A percentile compares a stretch with the other conserved stretches of the same genome.
These are phyloP conservation scores for Neolamprologus tretocephalus DNA, from an alignment of 2,113 vertebrate species.

Conservation along the genomic window DNA sequence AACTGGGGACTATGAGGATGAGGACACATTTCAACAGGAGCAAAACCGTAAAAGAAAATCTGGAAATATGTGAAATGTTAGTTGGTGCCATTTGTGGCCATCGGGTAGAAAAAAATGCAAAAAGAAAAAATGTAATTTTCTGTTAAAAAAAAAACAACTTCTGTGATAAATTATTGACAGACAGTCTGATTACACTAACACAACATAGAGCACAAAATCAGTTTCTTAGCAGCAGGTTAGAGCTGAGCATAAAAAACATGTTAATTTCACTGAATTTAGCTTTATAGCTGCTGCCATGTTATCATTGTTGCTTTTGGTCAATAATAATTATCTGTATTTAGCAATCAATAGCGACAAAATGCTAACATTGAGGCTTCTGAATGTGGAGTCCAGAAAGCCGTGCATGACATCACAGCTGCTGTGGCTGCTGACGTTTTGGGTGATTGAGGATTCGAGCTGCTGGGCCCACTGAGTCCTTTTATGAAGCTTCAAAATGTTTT, in stretches of 20 bases:
- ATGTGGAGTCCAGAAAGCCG: background rate
- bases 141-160: background rate
- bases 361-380: background rate
- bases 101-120: background rate
- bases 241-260: background rate
- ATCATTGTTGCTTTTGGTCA: background rate
- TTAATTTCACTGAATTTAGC: background rate
- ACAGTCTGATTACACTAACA: background rate
- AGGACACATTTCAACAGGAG: background rate
- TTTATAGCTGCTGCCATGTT: background rate
- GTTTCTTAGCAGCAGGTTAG: background rate
- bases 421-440: background rate
- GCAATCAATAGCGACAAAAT: background rate
- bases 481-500: background rate
- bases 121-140: background rate
- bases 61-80: background rate
- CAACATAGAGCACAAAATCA: background rate
- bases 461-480: background rate
- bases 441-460: background rate
- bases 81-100: background rate
- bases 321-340: background rate
- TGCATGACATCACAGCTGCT: background rate
- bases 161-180: background rate
- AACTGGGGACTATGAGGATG: background rate
- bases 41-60: background rate